Evolutionary conservation across 2,797 vertebrate species (phyloP).

Genomic region (Ctenosaura bakeri): DNA sequence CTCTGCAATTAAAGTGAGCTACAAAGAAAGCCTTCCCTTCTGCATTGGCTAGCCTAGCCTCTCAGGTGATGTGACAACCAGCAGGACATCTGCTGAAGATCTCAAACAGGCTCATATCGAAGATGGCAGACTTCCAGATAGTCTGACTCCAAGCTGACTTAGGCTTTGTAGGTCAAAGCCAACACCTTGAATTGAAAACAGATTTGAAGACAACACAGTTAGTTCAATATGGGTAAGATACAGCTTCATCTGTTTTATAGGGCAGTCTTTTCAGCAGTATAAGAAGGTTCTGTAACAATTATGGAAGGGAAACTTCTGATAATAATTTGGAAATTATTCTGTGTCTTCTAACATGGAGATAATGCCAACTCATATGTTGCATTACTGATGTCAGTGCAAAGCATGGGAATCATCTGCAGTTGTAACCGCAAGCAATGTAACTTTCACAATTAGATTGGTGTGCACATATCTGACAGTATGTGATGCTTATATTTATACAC

Average conservation of each 20-base stretch:
- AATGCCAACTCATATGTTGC: neutral
- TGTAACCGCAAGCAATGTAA: neutral
- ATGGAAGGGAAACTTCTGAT: neutral
- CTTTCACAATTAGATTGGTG: neutral
- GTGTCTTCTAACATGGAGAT: conserved; percentile 53
- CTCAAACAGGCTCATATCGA: too few species aligned
- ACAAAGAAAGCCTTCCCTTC: too few species aligned
- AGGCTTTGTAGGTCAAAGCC: too few species aligned
- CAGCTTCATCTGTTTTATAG: neutral
- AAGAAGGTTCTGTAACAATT: neutral
- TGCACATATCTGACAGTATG: neutral
- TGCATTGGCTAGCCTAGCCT: too few species aligned
- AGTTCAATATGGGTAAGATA: neutral
- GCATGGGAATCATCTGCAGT: conserved; percentile 19
- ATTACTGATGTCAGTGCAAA: conserved; percentile 47
- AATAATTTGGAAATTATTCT: conserved; percentile 34
- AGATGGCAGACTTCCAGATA: too few species aligned
- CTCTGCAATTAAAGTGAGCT: too few species aligned
- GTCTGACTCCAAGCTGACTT: too few species aligned
- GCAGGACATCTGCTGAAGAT: too few species aligned
- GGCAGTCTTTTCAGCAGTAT: neutral
- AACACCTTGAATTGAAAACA: neutral
- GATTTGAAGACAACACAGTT: neutral
- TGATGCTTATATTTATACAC: neutral
- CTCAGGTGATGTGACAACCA: too few species aligned